A percentile compares a stretch with the other conserved stretches of the same genome.
Evolutionary conservation across 2,888 invertebrate species (phyloP).

Genomic region (Agriopis marginaria): DNA sequence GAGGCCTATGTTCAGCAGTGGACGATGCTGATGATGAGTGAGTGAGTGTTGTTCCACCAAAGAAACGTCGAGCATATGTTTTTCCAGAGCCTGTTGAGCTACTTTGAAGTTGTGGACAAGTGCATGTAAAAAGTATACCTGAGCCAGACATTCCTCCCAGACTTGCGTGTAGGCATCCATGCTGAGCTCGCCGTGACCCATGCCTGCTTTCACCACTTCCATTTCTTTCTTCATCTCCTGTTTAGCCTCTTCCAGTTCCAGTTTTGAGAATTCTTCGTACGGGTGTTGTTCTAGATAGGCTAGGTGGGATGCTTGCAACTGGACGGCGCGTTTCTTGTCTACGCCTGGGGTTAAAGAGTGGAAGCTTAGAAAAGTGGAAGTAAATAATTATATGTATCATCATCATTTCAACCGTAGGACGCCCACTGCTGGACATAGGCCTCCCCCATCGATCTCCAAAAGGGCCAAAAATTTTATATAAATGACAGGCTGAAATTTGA

Average conservation of each 20-base stretch:
- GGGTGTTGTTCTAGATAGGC: constrained; percentile 95
- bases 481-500: no score
- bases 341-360: constrained; percentile 55
- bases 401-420: no score
- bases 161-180: constrained; percentile 97
- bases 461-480: no score
- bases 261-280: constrained; percentile 90
- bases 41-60: no score
- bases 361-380: neutral
- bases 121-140: constrained; percentile 81
- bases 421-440: no score
- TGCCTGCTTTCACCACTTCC: constrained; percentile 95
- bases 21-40: no score
- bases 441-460: no score
- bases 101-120: no score
- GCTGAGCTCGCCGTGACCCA: constrained; percentile 98
- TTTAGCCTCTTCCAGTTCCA: constrained; percentile 89
- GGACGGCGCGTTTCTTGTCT: constrained; percentile 85
- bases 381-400: neutral
- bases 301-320: constrained; percentile 89
- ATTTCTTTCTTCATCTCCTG: constrained; percentile 92
- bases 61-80: no score
- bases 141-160: constrained; percentile 98
- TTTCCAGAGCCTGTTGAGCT: no score
- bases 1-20: no score